Evolutionary conservation across 2,113 vertebrate species (phyloP).

Genomic region (Myxocyprinus asiaticus): DNA sequence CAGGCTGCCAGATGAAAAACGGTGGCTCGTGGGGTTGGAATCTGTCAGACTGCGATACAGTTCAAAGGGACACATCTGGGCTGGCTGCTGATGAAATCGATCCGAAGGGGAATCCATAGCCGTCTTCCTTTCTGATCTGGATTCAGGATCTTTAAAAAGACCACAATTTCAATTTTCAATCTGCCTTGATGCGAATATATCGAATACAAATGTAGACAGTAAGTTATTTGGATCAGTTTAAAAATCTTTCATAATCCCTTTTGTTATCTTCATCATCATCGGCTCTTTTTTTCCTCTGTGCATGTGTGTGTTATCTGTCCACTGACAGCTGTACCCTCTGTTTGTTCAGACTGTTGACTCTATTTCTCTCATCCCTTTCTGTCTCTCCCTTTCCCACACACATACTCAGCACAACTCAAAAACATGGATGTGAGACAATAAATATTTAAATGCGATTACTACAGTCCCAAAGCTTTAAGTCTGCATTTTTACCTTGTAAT

Average conservation of each 20-base stretch:
- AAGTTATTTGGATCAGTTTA: slow-evolving; percentile 29
- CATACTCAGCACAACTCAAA: slow-evolving; percentile 58
- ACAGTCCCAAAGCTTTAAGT: slow-evolving; percentile 31
- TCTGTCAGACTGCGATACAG: slow-evolving; percentile 63
- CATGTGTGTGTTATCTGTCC: slow-evolving; percentile 73
- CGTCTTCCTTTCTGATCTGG: slow-evolving; percentile 37
- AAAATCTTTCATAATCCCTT: slow-evolving; percentile 24
- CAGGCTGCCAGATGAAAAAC: slow-evolving; percentile 52
- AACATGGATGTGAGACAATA: slow-evolving; percentile 48
- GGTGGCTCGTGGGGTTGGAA: slow-evolving; percentile 53
- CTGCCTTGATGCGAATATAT: not conserved
- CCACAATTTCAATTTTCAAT: slow-evolving; percentile 16
- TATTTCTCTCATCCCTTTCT: slow-evolving; percentile 60
- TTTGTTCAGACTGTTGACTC: slow-evolving; percentile 80
- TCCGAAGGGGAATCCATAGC: slow-evolving; percentile 74
- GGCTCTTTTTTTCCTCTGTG: slow-evolving; percentile 61
- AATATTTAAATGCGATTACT: slow-evolving; percentile 58
- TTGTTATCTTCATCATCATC: slow-evolving; percentile 54
- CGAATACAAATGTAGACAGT: not conserved
- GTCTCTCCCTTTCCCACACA: slow-evolving; percentile 43
- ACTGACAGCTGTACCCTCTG: slow-evolving; percentile 77
- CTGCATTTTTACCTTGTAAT: not conserved
- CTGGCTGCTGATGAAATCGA: slow-evolving; percentile 67
- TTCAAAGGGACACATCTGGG: slow-evolving; percentile 63
- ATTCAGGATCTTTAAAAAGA: slow-evolving; percentile 47